Evolutionary conservation across 2,113 vertebrate species (phyloP), one percentile per base, ranked within the genome.

Genomic region (Oxyruncus cristatus): DNA sequence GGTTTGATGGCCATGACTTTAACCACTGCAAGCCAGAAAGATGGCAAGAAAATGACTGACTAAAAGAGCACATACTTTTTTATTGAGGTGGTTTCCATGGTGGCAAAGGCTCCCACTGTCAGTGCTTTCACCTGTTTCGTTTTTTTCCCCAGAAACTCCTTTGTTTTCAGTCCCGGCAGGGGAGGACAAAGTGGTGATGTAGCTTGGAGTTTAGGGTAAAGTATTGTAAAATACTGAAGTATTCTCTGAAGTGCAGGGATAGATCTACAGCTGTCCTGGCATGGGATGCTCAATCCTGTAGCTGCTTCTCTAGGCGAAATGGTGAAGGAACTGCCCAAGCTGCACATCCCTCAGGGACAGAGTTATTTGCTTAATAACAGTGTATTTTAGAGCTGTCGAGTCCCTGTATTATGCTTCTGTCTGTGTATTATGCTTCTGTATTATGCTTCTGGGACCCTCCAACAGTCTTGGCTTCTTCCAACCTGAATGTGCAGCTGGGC

Each of bases 271-370:
- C 37, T 87, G 26, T 42, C 74, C 27, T 55, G 65, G 32, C 9
- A 16, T 23, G 37, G n/a, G 22, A 63, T 58, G n/a, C 50, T 76
- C 70, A 22, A 37, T 44, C 35, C n/a, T 0, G 0, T 11, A 11
- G n/a, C 12, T 44, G 46, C 24, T 18, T 91, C 50, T n/a, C 18
- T 41, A 37, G 37, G 11, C 18, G 41, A 80, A 32, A 17, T 65
- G 74, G 7, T 55, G 42, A 56, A 88, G 28, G 16, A 52, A 35
- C 24, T 92, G 33, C 27, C 32, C 1, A 11, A 65, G 63, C 9
- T 62, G 26, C 11, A 41, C 14, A 22, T 68, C 33, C 14, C 55
- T 77, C 30, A 33, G 27, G 59, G 28, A 12, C 44, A 41, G 37
- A 66, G 35, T 70, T 63, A 42, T 4, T 78, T 89, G 24, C 24